These are phyloP conservation scores for Andrena minutula DNA, from an alignment of 2,888 invertebrate species.

Conservation along the genomic window DNA sequence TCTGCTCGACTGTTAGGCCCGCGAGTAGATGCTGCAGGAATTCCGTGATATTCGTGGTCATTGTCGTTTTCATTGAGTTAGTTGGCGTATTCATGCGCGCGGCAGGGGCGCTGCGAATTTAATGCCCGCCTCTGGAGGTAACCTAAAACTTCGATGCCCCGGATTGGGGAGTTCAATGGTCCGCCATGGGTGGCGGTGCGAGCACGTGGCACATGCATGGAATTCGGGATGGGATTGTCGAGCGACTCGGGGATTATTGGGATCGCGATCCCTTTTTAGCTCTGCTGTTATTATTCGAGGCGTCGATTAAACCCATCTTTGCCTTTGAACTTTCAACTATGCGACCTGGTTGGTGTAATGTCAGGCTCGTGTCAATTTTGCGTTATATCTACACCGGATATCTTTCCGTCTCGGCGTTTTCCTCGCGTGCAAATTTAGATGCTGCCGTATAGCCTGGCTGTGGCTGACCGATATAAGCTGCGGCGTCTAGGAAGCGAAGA, in stretches of 20 bases:
- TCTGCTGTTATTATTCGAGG: neutral
- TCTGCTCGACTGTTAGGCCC: neutral
- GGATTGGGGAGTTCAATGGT: no score
- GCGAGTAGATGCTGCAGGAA: neutral
- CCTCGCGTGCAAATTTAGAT: neutral
- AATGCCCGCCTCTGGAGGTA: no score
- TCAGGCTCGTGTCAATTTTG: constrained; percentile 16
- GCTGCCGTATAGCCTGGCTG: neutral
- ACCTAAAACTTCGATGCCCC: no score
- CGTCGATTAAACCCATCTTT: neutral
- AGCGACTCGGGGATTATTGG: neutral
- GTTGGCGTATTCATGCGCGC: no score
- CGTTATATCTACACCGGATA: neutral
- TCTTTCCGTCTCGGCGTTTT: neutral
- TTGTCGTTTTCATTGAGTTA: neutral
- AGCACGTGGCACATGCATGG: neutral
- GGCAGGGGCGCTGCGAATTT: no score
- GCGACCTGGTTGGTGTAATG: constrained; percentile 1
- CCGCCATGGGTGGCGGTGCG: neutral
- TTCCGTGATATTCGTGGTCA: neutral
- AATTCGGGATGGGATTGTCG: neutral
- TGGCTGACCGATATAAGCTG: neutral
- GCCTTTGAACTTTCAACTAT: constrained; percentile 38
- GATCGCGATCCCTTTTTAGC: constrained; percentile 18
- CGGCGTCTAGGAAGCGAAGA: neutral